Percentiles rank a stretch among this genome's conserved stretches.
phyloP scores from a whole-genome alignment of 2,113 vertebrate genomes.

The Daphoenositta chrysoptera region DNA sequence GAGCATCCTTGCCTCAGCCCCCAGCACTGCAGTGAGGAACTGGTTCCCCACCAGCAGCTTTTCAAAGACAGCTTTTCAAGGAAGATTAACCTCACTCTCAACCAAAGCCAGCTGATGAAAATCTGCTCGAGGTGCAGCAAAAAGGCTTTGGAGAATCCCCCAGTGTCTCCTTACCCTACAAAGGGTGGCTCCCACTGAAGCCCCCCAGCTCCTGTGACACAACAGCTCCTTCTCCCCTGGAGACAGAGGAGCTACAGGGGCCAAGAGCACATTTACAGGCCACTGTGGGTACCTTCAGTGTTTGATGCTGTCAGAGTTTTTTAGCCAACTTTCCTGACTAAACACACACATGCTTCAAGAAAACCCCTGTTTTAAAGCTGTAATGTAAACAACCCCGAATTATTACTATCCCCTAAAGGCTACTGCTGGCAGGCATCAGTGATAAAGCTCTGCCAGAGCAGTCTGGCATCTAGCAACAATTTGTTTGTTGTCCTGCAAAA shows the following conservation, averaged over 20 bases:
- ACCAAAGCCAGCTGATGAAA: neutral
- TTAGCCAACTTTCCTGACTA: constrained; percentile 18
- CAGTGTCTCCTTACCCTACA: neutral
- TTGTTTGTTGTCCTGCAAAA: constrained; percentile 68
- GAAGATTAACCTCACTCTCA: neutral
- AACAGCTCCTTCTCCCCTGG: neutral
- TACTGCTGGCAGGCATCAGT: constrained; percentile 56
- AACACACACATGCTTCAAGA: constrained; percentile 28
- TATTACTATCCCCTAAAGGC: constrained; percentile 59
- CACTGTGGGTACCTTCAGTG: neutral
- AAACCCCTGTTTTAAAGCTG: constrained; percentile 46
- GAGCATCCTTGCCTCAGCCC: neutral
- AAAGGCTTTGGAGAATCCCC: neutral
- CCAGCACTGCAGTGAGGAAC: neutral
- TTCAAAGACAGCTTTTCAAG: neutral
- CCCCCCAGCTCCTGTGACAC: neutral
- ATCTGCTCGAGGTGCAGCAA: neutral
- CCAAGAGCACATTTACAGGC: neutral
- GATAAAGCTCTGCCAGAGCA: constrained; percentile 60
- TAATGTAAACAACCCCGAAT: constrained; percentile 45
- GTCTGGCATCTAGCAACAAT: constrained; percentile 63
- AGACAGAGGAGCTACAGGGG: neutral
- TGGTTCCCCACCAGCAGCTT: neutral
- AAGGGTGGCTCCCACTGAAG: neutral
- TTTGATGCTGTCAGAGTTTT: neutral